These are phyloP conservation scores for Polia nebulosa DNA, from an alignment of 2,888 invertebrate species.

Conservation along the genomic window DNA sequence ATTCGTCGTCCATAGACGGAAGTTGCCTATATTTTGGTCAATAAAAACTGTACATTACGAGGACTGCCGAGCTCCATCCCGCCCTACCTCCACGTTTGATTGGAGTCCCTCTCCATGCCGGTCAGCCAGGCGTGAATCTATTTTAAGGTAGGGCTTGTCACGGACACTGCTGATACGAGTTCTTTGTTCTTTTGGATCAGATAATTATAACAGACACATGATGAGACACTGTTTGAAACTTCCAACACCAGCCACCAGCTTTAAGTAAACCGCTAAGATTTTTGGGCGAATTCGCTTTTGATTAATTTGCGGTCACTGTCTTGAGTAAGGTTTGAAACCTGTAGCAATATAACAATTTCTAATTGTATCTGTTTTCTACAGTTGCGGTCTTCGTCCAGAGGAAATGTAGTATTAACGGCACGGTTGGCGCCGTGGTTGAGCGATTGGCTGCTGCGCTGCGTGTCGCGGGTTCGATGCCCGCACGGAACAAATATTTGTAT, in stretches of 20 bases:
- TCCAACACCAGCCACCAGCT: background rate
- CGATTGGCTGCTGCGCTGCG: too few species aligned
- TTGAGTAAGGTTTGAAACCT: too few species aligned
- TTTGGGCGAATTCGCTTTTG: too few species aligned
- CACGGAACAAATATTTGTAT: too few species aligned
- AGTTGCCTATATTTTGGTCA: slow-evolving; percentile 21
- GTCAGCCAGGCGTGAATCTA: slow-evolving; percentile 36
- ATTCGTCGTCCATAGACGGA: slow-evolving; percentile 35
- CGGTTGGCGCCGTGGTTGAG: too few species aligned
- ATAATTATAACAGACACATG: background rate
- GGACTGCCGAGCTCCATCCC: slow-evolving; percentile 20
- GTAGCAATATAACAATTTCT: background rate
- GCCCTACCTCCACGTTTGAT: slow-evolving; percentile 46
- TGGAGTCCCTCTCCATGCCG: slow-evolving; percentile 55
- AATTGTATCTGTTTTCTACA: background rate
- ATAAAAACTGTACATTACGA: slow-evolving; percentile 41
- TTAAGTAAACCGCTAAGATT: background rate
- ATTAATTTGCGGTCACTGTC: too few species aligned
- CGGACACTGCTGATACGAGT: background rate
- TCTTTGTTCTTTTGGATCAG: slow-evolving; percentile 8
- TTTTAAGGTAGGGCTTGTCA: slow-evolving; percentile 50
- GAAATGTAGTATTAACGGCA: too few species aligned
- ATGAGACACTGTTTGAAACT: background rate
- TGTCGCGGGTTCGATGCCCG: too few species aligned
- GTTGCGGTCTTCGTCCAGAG: background rate